Conservation (phyloP, 2,888 invertebrate species). For the Leucania comma region DNA sequence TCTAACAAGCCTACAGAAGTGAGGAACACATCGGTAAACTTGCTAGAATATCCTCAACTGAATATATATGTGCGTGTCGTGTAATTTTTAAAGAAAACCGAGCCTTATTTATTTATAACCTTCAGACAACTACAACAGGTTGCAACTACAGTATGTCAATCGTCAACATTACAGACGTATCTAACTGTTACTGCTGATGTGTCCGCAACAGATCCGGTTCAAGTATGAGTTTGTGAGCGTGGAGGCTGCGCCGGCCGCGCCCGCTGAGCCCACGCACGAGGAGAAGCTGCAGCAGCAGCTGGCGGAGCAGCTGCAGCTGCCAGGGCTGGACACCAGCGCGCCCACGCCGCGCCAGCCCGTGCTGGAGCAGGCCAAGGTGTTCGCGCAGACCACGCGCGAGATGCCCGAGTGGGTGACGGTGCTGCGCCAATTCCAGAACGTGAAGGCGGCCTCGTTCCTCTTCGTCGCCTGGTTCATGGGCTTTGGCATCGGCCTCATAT, state of each 20-base stretch:
- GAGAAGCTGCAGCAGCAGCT: slow-evolving; percentile 96
- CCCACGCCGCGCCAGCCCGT: slow-evolving; percentile 77
- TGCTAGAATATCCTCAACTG: no score
- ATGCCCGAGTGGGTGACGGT: slow-evolving; percentile 99
- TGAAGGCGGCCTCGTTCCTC: slow-evolving; percentile 97
- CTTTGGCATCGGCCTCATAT: slow-evolving; percentile 99
- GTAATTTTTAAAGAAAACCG: no score
- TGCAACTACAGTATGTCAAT: no score
- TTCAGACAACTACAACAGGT: no score
- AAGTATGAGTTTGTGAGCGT: slow-evolving; percentile 90
- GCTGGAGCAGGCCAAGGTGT: slow-evolving; percentile 88
- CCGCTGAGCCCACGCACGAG: slow-evolving; percentile 91
- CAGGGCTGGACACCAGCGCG: slow-evolving; percentile 93
- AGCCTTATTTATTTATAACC: no score
- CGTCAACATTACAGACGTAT: not conserved
- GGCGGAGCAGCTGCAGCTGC: slow-evolving; percentile 95
- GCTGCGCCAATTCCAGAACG: slow-evolving; percentile 96
- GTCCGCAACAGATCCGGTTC: slow-evolving; percentile 89
- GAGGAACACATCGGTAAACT: no score
- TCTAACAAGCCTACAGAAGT: no score
- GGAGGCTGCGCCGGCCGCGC: slow-evolving; percentile 92
- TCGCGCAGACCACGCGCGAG: slow-evolving; percentile 97
- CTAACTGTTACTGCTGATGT: not conserved
- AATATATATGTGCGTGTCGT: no score
- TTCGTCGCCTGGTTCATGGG: slow-evolving; percentile 99